A percentile compares a stretch with the other conserved stretches of the same genome.
These are phyloP conservation scores for Hypanus sabinus DNA, from an alignment of 2,113 vertebrate species.

Conservation along the genomic window DNA sequence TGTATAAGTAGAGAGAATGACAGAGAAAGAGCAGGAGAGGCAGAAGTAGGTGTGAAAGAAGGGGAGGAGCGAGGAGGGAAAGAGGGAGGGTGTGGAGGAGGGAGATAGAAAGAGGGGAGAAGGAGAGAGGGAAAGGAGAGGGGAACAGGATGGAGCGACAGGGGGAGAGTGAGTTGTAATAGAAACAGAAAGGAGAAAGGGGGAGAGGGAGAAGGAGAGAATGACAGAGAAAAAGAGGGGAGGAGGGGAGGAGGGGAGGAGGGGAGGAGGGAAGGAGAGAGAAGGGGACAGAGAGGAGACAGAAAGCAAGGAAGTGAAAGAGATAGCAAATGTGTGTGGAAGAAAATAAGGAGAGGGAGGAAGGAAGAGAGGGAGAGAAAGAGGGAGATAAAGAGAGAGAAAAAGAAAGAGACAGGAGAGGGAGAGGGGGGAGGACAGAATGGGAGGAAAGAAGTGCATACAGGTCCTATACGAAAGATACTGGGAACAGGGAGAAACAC, in stretches of 20 bases:
- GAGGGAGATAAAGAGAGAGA: background rate
- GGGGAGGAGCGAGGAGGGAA: background rate
- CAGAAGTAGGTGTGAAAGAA: background rate
- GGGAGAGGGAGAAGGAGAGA: background rate
- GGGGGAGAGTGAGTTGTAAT: background rate
- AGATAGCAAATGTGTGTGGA: background rate
- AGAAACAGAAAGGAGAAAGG: background rate
- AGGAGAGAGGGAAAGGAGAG: background rate
- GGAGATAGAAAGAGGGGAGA: background rate
- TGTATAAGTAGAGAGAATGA: background rate
- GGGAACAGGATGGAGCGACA: too few species aligned
- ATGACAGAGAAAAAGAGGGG: background rate
- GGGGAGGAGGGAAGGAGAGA: background rate
- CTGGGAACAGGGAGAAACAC: too few species aligned
- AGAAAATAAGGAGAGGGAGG: background rate
- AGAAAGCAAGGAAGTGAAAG: background rate
- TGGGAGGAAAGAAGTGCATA: too few species aligned
- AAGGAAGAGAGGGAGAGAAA: background rate
- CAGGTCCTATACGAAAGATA: too few species aligned
- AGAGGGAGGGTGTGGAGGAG: background rate
- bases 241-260: background rate
- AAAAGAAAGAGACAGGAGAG: background rate
- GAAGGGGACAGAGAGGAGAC: background rate
- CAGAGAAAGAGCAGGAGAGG: background rate
- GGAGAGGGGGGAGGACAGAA: background rate